phyloP scores from a whole-genome alignment of 37 sponge, comb jelly and placozoan genomes.

The Sycon ciliatum region DNA sequence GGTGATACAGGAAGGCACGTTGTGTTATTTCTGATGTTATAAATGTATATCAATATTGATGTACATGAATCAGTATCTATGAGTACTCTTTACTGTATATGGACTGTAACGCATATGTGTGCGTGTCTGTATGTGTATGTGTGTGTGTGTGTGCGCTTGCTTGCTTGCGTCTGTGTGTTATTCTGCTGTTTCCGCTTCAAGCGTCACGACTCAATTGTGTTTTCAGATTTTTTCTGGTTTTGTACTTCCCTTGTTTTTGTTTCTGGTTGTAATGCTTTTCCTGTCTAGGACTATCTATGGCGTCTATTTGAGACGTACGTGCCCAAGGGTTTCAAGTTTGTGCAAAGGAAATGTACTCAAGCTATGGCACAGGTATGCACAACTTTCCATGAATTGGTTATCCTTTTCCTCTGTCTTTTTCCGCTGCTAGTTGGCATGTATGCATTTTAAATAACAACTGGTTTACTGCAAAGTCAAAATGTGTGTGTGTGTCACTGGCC shows the following conservation, averaged over 20 bases:
- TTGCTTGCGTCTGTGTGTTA: neutral
- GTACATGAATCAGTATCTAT: too few relatives aligned
- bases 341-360: slow-evolving; percentile 64
- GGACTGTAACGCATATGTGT: too few relatives aligned
- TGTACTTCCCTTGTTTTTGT: neutral
- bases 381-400: neutral
- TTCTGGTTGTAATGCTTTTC: neutral
- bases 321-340: slow-evolving; percentile 79
- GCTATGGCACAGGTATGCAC: slow-evolving; percentile 65
- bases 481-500: too few relatives aligned
- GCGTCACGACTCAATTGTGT: too few relatives aligned
- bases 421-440: neutral
- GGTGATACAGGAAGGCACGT: too few relatives aligned
- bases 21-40: too few relatives aligned
- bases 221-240: too few relatives aligned
- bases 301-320: slow-evolving; percentile 71
- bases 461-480: too few relatives aligned
- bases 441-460: too few relatives aligned
- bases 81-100: too few relatives aligned
- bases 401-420: neutral
- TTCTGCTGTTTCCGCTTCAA: too few relatives aligned
- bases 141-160: neutral
- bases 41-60: too few relatives aligned
- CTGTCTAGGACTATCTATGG: slow-evolving; percentile 50
- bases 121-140: neutral